Conservation (phyloP, 2,113 vertebrate genomes). For the Sminthopsis crassicaudata region DNA sequence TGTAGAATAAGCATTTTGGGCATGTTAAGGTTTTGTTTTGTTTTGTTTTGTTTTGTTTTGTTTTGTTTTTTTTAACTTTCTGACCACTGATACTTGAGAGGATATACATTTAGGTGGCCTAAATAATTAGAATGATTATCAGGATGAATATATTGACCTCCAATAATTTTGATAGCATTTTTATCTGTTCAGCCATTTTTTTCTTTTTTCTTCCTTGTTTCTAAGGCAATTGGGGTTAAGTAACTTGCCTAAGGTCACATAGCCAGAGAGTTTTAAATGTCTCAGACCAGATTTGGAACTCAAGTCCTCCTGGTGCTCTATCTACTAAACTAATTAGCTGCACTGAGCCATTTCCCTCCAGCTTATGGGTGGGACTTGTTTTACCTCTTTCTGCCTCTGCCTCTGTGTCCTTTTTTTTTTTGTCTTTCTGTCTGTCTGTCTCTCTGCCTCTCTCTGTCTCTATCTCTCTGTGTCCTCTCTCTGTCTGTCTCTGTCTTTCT, state of each 20-base stretch:
- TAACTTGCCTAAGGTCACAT: too few species aligned
- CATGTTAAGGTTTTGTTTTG: background rate
- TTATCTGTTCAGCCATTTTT: conserved; percentile 43
- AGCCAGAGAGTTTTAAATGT: too few species aligned
- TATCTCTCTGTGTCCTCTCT: background rate
- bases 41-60: too few species aligned
- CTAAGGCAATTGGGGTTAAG: too few species aligned
- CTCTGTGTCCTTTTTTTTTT: background rate
- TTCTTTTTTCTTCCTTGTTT: too few species aligned
- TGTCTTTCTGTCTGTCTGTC: background rate
- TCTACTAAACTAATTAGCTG: too few species aligned
- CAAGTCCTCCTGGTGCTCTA: too few species aligned
- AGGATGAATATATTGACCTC: conserved; percentile 51
- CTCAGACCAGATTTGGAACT: too few species aligned
- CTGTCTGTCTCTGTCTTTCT: background rate
- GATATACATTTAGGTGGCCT: background rate
- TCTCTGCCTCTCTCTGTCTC: conserved; percentile 33
- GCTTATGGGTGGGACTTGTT: conserved; percentile 41
- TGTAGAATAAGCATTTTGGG: background rate
- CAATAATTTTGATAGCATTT: conserved; percentile 40
- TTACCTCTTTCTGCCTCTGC: conserved; percentile 74
- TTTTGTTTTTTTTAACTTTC: background rate
- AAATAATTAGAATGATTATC: background rate
- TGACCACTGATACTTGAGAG: conserved; percentile 9
- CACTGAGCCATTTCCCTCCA: conserved; percentile 17